phyloP scores from a whole-genome alignment of 1,140 invertebrate species.

The Paracyclopina nana region DNA sequence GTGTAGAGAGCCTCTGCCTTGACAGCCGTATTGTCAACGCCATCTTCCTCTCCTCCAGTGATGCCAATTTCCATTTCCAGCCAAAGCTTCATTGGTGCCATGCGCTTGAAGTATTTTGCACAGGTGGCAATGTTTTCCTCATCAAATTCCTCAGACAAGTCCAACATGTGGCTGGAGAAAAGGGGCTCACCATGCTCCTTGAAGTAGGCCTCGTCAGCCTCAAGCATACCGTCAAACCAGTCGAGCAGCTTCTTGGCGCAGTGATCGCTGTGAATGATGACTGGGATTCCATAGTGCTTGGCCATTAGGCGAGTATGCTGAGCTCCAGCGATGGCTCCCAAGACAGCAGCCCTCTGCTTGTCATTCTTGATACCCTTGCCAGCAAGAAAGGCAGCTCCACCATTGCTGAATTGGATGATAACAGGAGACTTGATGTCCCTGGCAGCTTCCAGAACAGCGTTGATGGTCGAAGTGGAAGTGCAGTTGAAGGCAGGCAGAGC shows the following conservation, averaged over 20 bases:
- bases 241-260: conserved; percentile 16
- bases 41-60: conserved; percentile 16
- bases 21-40: conserved; percentile 14
- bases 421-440: conserved; percentile 13
- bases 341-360: conserved; percentile 9
- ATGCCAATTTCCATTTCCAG: conserved; percentile 17
- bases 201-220: conserved; percentile 17
- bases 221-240: conserved; percentile 16
- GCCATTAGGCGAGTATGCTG: conserved; percentile 14
- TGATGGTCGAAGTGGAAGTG: conserved; percentile 12
- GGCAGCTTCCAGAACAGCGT: conserved; percentile 10
- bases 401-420: conserved; percentile 16
- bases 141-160: conserved; percentile 16
- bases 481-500: conserved; percentile 15
- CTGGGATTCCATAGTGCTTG: conserved; percentile 15
- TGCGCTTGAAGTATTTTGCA: conserved; percentile 15
- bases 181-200: conserved; percentile 15
- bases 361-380: conserved; percentile 17
- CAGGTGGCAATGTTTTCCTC: conserved; percentile 16
- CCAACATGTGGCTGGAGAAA: conserved; percentile 17
- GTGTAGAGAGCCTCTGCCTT: conserved; percentile 16
- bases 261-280: conserved; percentile 15
- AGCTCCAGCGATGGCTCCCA: conserved; percentile 14
- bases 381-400: conserved; percentile 15
- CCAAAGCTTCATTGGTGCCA: conserved; percentile 13